These are phyloP conservation scores for Euthynnus affinis DNA, from an alignment of 2,797 vertebrate species.

Conservation along the genomic window DNA sequence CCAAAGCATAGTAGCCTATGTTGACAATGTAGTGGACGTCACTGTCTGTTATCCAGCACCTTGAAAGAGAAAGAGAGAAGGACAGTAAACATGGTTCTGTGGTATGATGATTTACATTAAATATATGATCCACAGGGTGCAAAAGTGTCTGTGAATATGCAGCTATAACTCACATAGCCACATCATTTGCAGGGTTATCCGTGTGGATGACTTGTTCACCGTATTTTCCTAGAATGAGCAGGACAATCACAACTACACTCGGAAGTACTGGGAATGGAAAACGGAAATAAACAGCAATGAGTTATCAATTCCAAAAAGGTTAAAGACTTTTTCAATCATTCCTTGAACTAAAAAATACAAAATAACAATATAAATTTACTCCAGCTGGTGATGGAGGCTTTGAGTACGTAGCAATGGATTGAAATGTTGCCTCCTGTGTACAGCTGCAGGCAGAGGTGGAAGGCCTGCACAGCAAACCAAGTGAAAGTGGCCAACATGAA, in stretches of 20 bases:
- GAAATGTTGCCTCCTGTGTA: conserved; percentile 18
- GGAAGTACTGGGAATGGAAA: conserved; percentile 69
- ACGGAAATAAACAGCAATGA: background rate
- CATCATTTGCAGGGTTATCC: background rate
- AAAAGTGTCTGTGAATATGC: background rate
- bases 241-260: conserved; percentile 38
- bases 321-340: background rate
- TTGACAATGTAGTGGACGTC: conserved; percentile 73
- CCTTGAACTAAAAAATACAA: background rate
- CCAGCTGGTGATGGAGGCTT: conserved; percentile 77
- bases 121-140: background rate
- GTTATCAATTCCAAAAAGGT: background rate
- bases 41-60: conserved; percentile 82
- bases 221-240: conserved; percentile 68
- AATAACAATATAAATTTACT: conserved; percentile 57
- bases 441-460: conserved; percentile 81
- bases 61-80: conserved; percentile 35
- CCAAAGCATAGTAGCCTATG: conserved; percentile 78
- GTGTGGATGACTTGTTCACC: conserved; percentile 62
- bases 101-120: background rate
- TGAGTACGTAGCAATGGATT: conserved; percentile 70
- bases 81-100: background rate
- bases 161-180: conserved; percentile 69
- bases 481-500: conserved; percentile 80
- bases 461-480: conserved; percentile 81